Evolutionary conservation across 2,113 vertebrate genomes (phyloP).

Genomic region (Syrrhaptes paradoxus): DNA sequence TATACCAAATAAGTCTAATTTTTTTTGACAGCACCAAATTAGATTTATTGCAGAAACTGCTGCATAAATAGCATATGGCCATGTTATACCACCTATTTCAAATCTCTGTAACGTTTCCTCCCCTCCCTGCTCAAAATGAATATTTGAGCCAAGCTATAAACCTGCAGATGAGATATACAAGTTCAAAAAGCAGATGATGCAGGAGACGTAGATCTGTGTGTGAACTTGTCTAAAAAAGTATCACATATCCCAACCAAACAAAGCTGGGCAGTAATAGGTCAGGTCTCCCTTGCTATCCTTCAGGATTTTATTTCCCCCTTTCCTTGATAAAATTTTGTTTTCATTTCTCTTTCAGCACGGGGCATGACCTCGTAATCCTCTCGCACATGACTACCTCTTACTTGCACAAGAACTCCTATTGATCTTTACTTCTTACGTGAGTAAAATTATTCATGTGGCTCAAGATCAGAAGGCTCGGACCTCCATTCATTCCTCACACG

Average conservation of each 20-base stretch:
- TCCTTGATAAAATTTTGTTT: neutral
- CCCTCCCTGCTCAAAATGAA: conserved; percentile 67
- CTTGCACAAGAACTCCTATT: conserved; percentile 16
- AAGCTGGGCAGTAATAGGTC: neutral
- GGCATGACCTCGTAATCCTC: neutral
- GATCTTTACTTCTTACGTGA: neutral
- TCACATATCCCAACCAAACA: neutral
- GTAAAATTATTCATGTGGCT: conserved; percentile 4
- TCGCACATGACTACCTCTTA: neutral
- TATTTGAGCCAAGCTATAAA: conserved; percentile 77
- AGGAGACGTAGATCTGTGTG: conserved; percentile 33
- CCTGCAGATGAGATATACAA: conserved; percentile 44
- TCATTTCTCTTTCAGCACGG: neutral
- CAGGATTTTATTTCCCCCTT: neutral
- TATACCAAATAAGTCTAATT: conserved; percentile 82
- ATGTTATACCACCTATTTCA: conserved; percentile 82
- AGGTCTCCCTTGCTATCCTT: neutral
- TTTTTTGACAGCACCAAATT: conserved; percentile 82
- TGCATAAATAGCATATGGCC: conserved; percentile 84
- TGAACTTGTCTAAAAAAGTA: neutral
- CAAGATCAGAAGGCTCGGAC: conserved; percentile 17
- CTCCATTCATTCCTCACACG: neutral
- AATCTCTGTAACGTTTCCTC: conserved; percentile 72
- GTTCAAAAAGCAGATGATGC: conserved; percentile 74
- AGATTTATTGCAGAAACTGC: conserved; percentile 84